Base-by-base conservation (phyloP, 2,113 vertebrate species). In the Cynopterus brachyotis region DNA sequence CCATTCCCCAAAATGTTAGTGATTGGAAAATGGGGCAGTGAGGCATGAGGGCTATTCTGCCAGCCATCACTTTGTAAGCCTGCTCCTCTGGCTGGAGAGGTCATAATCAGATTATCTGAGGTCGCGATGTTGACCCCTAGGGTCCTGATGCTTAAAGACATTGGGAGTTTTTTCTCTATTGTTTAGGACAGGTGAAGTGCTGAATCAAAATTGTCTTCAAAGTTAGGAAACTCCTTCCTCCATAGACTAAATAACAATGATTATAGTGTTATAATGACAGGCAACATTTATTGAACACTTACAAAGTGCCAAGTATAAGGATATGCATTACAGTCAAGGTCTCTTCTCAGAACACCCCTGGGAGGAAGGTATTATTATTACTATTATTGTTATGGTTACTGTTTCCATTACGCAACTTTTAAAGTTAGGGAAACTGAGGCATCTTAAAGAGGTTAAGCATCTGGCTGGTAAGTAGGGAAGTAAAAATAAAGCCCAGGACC, bases 1-100 rank as follows among this genome's bases (percentile, higher is more conserved):
- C 47, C 67, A 85, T 95, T 90, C 90, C 94, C 37, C 79, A 89
- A 82, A 76, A 9, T 22, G 0, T 30, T 42, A 0, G 0, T 26
- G 55, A 89, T 42, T 94, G 32, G 94, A 93, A 89, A 76, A 96
- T 55, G 80, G 94, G 85, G 79, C 60, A 55, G 73, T 6, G 3
- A 89, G 96, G 91, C 45, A 57, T 35, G 78, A 53, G 40, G 62
- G 37, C 89, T 50, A 0, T 64, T 35, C 45, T 70, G n/a, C 50
- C 17, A 67, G 9, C 66, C 6, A 24, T 83, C 42, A 30, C 10
- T 22, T 37, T 59, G 57, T 3, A 1, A 2, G 2, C 0, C 1
- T 37, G 55, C 0, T 11, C 16, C 53, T 6, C 17, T n/a, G 15
- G 22, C 37, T 20, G 28, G 16, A 45, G 57, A 62, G 22, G 59